These are phyloP conservation scores for Pterostichus madidus DNA, from an alignment of 2,888 invertebrate genomes.

Conservation along the genomic window DNA sequence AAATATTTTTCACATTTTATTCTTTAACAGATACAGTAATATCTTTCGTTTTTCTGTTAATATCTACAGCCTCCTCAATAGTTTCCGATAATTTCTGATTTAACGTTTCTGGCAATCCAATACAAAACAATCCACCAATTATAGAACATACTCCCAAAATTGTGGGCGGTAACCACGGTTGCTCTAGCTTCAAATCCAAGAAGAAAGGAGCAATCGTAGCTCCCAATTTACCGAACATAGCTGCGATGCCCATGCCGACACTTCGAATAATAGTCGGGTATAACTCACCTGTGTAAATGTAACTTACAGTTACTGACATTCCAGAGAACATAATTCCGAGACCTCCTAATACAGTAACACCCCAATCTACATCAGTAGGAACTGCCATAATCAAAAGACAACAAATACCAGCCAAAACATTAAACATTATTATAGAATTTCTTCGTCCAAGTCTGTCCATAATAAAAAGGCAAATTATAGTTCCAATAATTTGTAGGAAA, in stretches of 20 bases:
- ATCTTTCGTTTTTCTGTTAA: not conserved
- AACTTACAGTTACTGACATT: slow-evolving; percentile 90
- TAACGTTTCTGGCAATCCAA: slow-evolving; percentile 88
- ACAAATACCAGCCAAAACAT: slow-evolving; percentile 82
- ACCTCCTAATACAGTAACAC: slow-evolving; percentile 77
- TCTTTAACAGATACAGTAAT: no score
- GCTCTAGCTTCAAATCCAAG: slow-evolving; percentile 77
- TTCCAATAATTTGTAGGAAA: slow-evolving; percentile 82
- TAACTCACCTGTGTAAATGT: slow-evolving; percentile 93
- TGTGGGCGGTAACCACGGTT: slow-evolving; percentile 83
- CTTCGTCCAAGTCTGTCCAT: slow-evolving; percentile 84
- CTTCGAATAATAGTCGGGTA: slow-evolving; percentile 94
- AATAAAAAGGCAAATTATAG: slow-evolving; percentile 78
- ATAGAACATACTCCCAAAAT: slow-evolving; percentile 86
- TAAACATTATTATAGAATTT: slow-evolving; percentile 82
- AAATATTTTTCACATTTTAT: no score
- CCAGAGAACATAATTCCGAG: slow-evolving; percentile 88
- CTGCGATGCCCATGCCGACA: slow-evolving; percentile 91
- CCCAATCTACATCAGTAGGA: slow-evolving; percentile 71
- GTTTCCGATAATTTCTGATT: slow-evolving; percentile 88
- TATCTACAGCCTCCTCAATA: slow-evolving; percentile 86
- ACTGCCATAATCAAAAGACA: slow-evolving; percentile 82
- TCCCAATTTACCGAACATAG: slow-evolving; percentile 91
- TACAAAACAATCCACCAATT: slow-evolving; percentile 82
- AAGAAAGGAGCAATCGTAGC: slow-evolving; percentile 92